Evolutionary conservation across 2,888 invertebrate species (phyloP).

Genomic region (Tribolium freemani): DNA sequence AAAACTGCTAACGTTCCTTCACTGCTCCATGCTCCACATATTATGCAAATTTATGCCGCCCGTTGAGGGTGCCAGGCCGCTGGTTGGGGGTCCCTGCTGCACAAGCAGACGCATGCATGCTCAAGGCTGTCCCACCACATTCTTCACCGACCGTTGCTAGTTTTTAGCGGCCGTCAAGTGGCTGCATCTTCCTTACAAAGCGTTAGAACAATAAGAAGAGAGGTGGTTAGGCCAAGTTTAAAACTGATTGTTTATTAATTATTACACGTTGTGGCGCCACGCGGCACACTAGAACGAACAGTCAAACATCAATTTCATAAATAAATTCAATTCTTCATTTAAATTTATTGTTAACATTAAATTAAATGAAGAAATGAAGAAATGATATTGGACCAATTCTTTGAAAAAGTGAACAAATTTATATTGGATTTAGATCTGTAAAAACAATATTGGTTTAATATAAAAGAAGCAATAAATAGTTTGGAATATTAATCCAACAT

Average conservation of each 20-base stretch:
- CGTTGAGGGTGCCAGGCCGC: conserved; percentile 27
- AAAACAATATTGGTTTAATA: too few relatives aligned
- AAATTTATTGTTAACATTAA: too few relatives aligned
- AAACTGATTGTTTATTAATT: conserved; percentile 10
- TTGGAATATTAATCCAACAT: too few relatives aligned
- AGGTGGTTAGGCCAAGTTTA: conserved; percentile 6
- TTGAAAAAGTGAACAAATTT: too few relatives aligned
- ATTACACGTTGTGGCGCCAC: background rate
- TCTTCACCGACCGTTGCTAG: conserved; percentile 41
- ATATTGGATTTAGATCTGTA: too few relatives aligned
- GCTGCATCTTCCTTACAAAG: conserved; percentile 16
- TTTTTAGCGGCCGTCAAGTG: conserved; percentile 14
- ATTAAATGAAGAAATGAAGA: too few relatives aligned
- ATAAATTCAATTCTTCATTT: too few relatives aligned
- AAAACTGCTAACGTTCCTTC: background rate
- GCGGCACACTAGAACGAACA: too few relatives aligned
- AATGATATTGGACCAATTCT: too few relatives aligned
- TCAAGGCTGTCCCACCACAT: conserved; percentile 41
- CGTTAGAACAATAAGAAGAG: conserved; percentile 13
- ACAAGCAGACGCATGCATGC: conserved; percentile 27
- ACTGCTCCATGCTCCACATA: conserved; percentile 29
- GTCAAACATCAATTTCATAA: too few relatives aligned
- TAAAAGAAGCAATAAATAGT: too few relatives aligned
- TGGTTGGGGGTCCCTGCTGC: conserved; percentile 26
- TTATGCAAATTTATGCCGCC: conserved; percentile 44